These are phyloP conservation scores for Triplophysa bombifrons DNA, from an alignment of 2,797 vertebrate genomes.

Conservation along the genomic window DNA sequence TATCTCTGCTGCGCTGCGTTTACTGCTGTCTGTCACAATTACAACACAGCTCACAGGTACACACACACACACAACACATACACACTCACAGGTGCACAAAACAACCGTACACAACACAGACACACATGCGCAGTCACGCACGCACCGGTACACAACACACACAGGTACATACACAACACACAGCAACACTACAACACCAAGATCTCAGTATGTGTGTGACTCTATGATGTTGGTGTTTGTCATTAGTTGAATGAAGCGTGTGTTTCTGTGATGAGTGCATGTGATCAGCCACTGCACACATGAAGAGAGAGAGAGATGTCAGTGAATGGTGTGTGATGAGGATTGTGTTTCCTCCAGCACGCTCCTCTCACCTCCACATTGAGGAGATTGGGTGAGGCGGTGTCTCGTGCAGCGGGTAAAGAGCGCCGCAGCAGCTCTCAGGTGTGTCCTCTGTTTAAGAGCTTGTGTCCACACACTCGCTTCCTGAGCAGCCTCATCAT, in stretches of 20 bases:
- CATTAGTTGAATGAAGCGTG: no score
- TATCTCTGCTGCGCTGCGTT: conserved; percentile 80
- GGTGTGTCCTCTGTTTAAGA: conserved; percentile 77
- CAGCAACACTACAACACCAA: no score
- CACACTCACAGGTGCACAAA: not conserved
- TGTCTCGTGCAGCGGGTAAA: conserved; percentile 73
- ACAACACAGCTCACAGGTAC: conserved; percentile 80
- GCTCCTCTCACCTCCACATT: conserved; percentile 78
- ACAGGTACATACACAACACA: no score
- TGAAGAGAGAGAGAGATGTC: no score
- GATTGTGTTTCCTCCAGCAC: conserved; percentile 18
- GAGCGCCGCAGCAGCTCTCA: conserved; percentile 61
- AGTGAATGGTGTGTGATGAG: no score
- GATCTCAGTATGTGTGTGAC: no score
- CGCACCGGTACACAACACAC: no score
- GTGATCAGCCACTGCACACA: no score
- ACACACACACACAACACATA: not conserved
- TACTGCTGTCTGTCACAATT: conserved; percentile 82
- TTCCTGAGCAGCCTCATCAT: conserved; percentile 85
- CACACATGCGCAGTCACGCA: no score
- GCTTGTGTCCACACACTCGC: conserved; percentile 77
- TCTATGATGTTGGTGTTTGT: no score
- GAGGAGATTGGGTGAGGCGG: conserved; percentile 83
- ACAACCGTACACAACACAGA: no score
- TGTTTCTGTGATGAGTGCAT: no score